Evolutionary conservation across 2,888 invertebrate species (phyloP).

Genomic region (Pseudanteris insignis): DNA sequence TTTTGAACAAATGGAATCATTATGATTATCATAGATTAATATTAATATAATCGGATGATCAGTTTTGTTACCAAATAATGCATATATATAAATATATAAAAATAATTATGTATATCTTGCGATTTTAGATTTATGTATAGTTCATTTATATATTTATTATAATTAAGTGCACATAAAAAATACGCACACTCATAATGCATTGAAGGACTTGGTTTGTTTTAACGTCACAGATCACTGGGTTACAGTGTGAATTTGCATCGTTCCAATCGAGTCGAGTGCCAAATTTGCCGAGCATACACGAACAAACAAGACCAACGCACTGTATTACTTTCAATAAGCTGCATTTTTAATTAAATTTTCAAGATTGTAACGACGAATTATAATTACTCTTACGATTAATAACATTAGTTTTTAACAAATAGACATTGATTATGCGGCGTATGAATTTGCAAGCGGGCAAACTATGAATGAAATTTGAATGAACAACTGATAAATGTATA

Average conservation of each 20-base stretch:
- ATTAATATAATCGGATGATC: no score
- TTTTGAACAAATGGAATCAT: no score
- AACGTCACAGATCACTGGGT: background rate
- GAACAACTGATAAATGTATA: slow-evolving; percentile 31
- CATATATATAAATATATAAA: no score
- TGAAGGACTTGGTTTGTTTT: slow-evolving; percentile 9
- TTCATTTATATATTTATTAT: slow-evolving; percentile 24
- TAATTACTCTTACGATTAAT: slow-evolving; percentile 31
- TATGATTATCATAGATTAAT: no score
- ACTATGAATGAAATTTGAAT: slow-evolving; percentile 21
- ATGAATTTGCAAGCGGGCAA: slow-evolving; percentile 11
- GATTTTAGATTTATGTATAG: slow-evolving; percentile 25
- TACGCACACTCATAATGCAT: slow-evolving; percentile 52
- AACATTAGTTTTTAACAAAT: slow-evolving; percentile 44
- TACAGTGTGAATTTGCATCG: slow-evolving; percentile 9
- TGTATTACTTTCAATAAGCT: slow-evolving; percentile 45
- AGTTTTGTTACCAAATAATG: no score
- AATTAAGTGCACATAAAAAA: slow-evolving; percentile 50
- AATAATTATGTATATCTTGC: slow-evolving; percentile 12
- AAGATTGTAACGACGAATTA: slow-evolving; percentile 18
- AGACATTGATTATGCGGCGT: slow-evolving; percentile 22
- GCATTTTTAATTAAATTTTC: slow-evolving; percentile 36
- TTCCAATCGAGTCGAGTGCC: slow-evolving; percentile 52
- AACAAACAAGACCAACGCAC: no score
- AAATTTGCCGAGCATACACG: no score